Conservation (phyloP, 1,140 invertebrate species). For the Paraescarpia echinospica region DNA sequence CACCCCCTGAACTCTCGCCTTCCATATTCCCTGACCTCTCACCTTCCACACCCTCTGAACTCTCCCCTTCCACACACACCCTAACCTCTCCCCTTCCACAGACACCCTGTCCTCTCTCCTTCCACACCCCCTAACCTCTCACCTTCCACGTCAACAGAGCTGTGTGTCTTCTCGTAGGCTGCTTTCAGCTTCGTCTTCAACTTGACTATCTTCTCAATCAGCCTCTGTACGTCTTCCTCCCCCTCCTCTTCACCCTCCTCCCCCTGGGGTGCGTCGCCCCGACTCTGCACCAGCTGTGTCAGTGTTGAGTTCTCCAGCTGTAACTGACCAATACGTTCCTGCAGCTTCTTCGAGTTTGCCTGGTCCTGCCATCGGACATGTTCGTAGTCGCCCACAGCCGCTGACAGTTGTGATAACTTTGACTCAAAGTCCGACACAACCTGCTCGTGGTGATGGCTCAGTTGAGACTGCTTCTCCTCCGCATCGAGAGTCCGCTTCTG, state of each 20-base stretch:
- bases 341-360: slow-evolving; percentile 72
- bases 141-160: slow-evolving; percentile 57
- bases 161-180: slow-evolving; percentile 54
- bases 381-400: slow-evolving; percentile 76
- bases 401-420: slow-evolving; percentile 76
- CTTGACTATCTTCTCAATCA: slow-evolving; percentile 51
- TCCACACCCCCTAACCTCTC: slow-evolving; percentile 1
- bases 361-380: slow-evolving; percentile 73
- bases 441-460: slow-evolving; percentile 67
- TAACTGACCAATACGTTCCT: slow-evolving; percentile 59
- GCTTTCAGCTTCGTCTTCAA: slow-evolving; percentile 51
- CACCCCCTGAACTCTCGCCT: slow-evolving; percentile 40
- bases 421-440: slow-evolving; percentile 76
- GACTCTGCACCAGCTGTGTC: slow-evolving; percentile 38
- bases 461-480: slow-evolving; percentile 46
- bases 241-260: slow-evolving; percentile 47
- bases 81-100: slow-evolving; percentile 49
- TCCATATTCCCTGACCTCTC: slow-evolving; percentile 36
- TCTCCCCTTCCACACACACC: no score
- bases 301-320: slow-evolving; percentile 57
- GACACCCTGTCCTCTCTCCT: slow-evolving; percentile 40
- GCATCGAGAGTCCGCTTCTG: slow-evolving; percentile 47
- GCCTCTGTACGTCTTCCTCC: slow-evolving; percentile 45
- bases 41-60: slow-evolving; percentile 57
- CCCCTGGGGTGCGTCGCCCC: slow-evolving; percentile 35